These are phyloP conservation scores for Heterodera carotae DNA, from an alignment of 1,140 invertebrate genomes.

Conservation along the genomic window DNA sequence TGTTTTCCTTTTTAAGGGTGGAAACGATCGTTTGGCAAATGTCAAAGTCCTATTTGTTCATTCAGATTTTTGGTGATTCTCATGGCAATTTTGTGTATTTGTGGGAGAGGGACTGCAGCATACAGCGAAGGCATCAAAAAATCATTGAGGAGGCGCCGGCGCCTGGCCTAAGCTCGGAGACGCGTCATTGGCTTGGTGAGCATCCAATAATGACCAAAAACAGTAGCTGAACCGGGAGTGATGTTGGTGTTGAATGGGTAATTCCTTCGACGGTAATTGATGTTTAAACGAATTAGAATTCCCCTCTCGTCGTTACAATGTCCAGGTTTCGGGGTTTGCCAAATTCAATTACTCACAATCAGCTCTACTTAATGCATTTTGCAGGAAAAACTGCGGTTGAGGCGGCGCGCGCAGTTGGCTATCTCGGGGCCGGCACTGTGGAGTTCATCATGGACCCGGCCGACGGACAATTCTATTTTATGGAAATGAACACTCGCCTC, in stretches of 20 bases:
- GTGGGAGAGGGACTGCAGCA: constrained; percentile 90
- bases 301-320: no score
- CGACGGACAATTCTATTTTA: constrained; percentile 86
- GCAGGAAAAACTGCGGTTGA: constrained; percentile 80
- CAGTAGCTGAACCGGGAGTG: not conserved
- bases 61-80: constrained; percentile 69
- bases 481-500: constrained; percentile 94
- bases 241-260: not conserved
- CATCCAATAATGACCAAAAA: not conserved
- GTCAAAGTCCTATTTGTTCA: not conserved
- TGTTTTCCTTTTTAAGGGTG: no score
- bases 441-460: constrained; percentile 94
- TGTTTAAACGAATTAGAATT: no score
- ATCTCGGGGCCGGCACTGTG: constrained; percentile 93
- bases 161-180: constrained; percentile 71
- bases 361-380: not conserved
- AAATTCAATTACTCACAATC: no score
- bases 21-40: no score
- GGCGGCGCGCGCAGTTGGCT: constrained; percentile 85
- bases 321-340: no score
- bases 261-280: no score
- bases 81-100: constrained; percentile 75
- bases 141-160: constrained; percentile 97
- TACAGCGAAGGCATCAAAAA: constrained; percentile 92
- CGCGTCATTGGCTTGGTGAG: constrained; percentile 74